Evolutionary conservation across 2,888 invertebrate species (phyloP).

Genomic region (Hirudinaria manillensis): DNA sequence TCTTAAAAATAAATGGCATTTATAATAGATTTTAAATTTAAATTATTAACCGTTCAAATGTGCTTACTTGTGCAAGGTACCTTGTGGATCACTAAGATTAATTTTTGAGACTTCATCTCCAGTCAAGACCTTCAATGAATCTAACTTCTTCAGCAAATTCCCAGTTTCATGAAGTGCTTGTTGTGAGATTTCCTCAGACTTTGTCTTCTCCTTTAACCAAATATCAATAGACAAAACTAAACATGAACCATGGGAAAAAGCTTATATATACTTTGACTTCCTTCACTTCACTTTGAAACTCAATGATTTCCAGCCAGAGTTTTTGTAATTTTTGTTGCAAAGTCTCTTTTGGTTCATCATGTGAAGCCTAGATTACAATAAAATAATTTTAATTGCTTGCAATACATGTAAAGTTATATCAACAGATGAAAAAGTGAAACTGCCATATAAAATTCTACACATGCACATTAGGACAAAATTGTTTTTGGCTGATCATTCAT

Average conservation of each 20-base stretch:
- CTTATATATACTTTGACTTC: not conserved
- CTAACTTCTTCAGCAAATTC: slow-evolving; percentile 8
- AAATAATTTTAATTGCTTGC: not conserved
- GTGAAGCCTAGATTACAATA: not conserved
- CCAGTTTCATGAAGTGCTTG: not conserved
- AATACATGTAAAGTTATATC: not conserved
- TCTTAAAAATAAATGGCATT: not conserved
- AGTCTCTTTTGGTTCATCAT: slow-evolving; percentile 14
- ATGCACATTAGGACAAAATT: no score
- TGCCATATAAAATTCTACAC: no score
- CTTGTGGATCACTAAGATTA: slow-evolving; percentile 27
- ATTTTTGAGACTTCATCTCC: slow-evolving; percentile 1
- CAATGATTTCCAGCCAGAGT: slow-evolving; percentile 12
- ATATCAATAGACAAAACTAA: not conserved
- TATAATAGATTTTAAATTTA: no score
- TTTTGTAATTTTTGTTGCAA: slow-evolving; percentile 21
- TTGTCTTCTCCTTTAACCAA: not conserved
- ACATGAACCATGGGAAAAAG: not conserved
- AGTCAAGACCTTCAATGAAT: slow-evolving; percentile 4
- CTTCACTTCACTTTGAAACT: slow-evolving; percentile 5
- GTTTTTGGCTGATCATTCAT: not conserved
- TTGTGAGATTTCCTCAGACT: not conserved
- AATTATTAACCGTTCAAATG: not conserved
- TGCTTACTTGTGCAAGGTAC: slow-evolving; percentile 22
- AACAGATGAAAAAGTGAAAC: not conserved